Base-by-base conservation (phyloP, 2,113 vertebrate genomes). In the Carassius carassius region DNA sequence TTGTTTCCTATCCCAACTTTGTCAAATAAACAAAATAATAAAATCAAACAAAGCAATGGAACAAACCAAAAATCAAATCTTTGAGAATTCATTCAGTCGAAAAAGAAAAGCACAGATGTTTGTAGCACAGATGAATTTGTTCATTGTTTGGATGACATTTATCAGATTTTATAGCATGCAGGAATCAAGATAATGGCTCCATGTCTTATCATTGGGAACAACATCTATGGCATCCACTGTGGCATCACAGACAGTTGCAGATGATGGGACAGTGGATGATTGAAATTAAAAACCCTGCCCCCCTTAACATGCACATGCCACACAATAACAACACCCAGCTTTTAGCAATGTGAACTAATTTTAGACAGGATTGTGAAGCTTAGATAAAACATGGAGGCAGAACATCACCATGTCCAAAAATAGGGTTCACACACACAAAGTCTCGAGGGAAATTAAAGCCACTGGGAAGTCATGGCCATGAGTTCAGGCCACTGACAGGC, bases 311-410 rank as follows among this genome's bases (percentile, higher is more conserved):
- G 14, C 79, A 72, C 65, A 29, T 82, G 80, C 65, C 65, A 23
- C 72, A 54, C 8, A 54, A 25, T 63, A 63, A 51, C 21, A 62
- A 54, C 5, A 8, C 9, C 10, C 29, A 63, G 41, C 44, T 76
- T 73, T 85, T 81, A 80, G 77, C 80, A n/a, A n/a, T 49, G 13
- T 25, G 54, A 17, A 5, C 29, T 62, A 62, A 73, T 74, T 86
- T 67, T 86, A 63, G 76, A 51, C 49, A 17, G 65, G 54, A 29
- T 83, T 79, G 23, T 51, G 73, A 13, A 56, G 32, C 25, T 79
- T 58, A 65, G 29, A 13, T 56, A 29, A 80, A 51, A 23, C 17
- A 21, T 44, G 29, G n/a, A 4, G 74, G 60, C 60, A 63, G 14
- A 74, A 74, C 25, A 74, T 19, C 32, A 16, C 19, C n/a, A 23